These are phyloP conservation scores for Tetrax tetrax DNA, from an alignment of 2,113 vertebrate genomes.

Conservation along the genomic window DNA sequence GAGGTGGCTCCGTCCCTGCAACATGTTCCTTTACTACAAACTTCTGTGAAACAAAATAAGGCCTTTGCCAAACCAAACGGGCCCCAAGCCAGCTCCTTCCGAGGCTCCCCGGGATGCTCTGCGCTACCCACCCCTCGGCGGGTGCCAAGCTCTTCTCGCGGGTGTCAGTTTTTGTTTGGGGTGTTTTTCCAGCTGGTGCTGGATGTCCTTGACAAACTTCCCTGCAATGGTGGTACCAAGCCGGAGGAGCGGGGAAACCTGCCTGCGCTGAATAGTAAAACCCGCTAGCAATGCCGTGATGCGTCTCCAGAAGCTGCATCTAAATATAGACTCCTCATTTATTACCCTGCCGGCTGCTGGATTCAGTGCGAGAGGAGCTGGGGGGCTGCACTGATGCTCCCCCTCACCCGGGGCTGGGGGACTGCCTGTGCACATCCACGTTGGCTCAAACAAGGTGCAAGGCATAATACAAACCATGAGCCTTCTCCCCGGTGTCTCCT, in stretches of 20 bases:
- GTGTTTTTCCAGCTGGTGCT: constrained; percentile 11
- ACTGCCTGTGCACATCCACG: not conserved
- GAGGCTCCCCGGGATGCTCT: not conserved
- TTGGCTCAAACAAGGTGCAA: not conserved
- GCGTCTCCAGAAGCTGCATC: constrained; percentile 41
- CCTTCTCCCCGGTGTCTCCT: not conserved
- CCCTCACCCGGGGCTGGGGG: not conserved
- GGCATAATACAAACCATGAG: not conserved
- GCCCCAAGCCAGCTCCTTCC: not conserved
- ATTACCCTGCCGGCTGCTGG: constrained; percentile 43
- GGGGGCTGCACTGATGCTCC: not conserved
- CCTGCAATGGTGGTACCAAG: constrained; percentile 40
- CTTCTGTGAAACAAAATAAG: constrained; percentile 31
- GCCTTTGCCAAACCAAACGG: not conserved
- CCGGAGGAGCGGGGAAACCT: constrained; percentile 42
- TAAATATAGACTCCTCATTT: constrained; percentile 72
- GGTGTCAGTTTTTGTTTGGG: not conserved
- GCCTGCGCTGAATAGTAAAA: constrained; percentile 54
- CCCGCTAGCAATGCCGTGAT: constrained; percentile 14
- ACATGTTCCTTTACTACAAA: constrained; percentile 1
- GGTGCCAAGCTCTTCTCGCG: not conserved
- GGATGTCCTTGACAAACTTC: constrained; percentile 23
- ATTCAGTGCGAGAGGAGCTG: not conserved
- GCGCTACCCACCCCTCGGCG: not conserved
- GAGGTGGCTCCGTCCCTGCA: not conserved